Percentiles rank a stretch among this genome's conserved stretches.
Evolutionary conservation across 2,888 invertebrate species (phyloP).

Genomic region (Podabrus alpinus): DNA sequence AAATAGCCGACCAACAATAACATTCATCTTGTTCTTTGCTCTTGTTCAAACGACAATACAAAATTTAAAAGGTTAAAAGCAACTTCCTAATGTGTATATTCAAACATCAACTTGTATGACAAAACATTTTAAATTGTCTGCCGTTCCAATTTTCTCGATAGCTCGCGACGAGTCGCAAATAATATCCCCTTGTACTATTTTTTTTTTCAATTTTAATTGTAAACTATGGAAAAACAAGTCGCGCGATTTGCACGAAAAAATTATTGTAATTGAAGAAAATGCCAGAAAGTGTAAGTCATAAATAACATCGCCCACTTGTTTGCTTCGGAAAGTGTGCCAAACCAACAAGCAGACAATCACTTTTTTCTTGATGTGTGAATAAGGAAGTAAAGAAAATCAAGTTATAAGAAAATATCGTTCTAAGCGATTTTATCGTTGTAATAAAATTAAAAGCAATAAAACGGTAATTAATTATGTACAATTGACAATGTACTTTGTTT

Average conservation of each 20-base stretch:
- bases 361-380: slow-evolving; percentile 3
- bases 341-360: slow-evolving; percentile 12
- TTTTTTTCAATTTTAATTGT: not conserved
- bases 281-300: slow-evolving; percentile 48
- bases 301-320: slow-evolving; percentile 55
- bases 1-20: slow-evolving; percentile 36
- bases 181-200: not conserved
- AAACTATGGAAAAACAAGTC: not conserved
- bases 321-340: slow-evolving; percentile 47
- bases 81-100: slow-evolving; percentile 35
- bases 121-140: slow-evolving; percentile 27
- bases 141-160: slow-evolving; percentile 21
- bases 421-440: not conserved
- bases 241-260: slow-evolving; percentile 14
- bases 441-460: not conserved
- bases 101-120: slow-evolving; percentile 26
- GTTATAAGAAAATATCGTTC: not conserved
- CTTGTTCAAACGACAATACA: slow-evolving; percentile 33
- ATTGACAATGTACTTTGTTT: not conserved
- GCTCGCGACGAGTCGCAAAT: not conserved
- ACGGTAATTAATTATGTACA: not conserved
- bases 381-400: not conserved
- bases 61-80: slow-evolving; percentile 35
- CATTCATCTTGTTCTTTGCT: slow-evolving; percentile 30
- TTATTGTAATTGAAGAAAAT: slow-evolving; percentile 38